phyloP scores from a whole-genome alignment of 2,888 invertebrate genomes.

The Scaptomyza cyrtandrae region DNA sequence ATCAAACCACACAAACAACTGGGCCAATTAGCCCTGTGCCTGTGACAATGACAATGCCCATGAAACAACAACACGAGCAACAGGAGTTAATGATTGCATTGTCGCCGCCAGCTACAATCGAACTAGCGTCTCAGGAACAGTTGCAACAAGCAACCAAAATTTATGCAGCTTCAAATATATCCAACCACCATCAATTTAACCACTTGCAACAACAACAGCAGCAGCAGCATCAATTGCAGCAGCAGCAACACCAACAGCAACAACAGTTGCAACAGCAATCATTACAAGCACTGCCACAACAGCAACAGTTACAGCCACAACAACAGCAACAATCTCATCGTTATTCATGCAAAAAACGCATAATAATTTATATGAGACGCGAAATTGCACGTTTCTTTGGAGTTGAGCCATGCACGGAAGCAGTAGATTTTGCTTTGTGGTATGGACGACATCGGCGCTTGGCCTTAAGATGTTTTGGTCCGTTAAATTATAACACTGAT shows the following conservation, averaged over 20 bases:
- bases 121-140: conserved; percentile 2
- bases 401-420: conserved; percentile 82
- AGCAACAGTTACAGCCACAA: conserved; percentile 43
- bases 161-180: neutral
- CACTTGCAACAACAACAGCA: conserved; percentile 6
- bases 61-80: conserved; percentile 8
- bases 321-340: conserved; percentile 53
- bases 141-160: neutral
- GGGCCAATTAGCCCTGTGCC: conserved; percentile 84
- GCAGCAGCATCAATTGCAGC: conserved; percentile 49
- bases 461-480: conserved; percentile 83
- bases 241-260: conserved; percentile 22
- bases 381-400: conserved; percentile 84
- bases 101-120: conserved; percentile 1
- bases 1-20: conserved; percentile 85
- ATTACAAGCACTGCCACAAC: conserved; percentile 39
- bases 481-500: conserved; percentile 37
- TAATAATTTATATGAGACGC: conserved; percentile 81
- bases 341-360: conserved; percentile 79
- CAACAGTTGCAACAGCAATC: conserved; percentile 35
- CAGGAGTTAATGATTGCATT: conserved; percentile 2
- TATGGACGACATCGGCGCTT: conserved; percentile 83
- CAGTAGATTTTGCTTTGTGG: conserved; percentile 82
- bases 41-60: conserved; percentile 73
- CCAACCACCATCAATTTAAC: neutral